Conservation (phyloP, 2,888 invertebrate species). For the Drosophila buzzatii region DNA sequence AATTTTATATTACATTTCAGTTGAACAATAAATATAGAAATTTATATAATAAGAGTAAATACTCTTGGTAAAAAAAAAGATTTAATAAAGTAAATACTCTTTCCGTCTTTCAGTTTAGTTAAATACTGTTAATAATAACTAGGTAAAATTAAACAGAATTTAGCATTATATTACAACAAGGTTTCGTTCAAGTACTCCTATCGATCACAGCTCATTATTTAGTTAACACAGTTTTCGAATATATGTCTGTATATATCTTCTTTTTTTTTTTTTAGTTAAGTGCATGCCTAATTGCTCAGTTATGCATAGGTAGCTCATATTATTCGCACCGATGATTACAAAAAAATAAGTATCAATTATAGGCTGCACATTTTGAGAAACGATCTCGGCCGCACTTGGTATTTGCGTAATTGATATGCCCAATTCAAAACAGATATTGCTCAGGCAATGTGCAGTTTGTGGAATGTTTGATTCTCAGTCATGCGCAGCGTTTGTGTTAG, state of each 20-base stretch:
- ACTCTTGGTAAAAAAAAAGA: too few species aligned
- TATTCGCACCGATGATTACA: constrained; percentile 55
- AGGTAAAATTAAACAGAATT: neutral
- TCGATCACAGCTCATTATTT: neutral
- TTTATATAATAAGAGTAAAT: neutral
- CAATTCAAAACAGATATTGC: constrained; percentile 15
- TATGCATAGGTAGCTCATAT: constrained; percentile 56
- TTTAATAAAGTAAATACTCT: too few species aligned
- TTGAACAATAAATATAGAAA: neutral
- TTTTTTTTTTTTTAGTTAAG: neutral
- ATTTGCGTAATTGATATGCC: constrained; percentile 58
- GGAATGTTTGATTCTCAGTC: constrained; percentile 60
- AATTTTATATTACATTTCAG: neutral
- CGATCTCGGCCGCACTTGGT: constrained; percentile 5
- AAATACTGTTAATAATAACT: too few species aligned
- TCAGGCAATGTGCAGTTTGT: constrained; percentile 32
- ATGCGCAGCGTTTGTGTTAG: constrained; percentile 37
- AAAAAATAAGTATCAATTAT: constrained; percentile 13
- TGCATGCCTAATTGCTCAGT: constrained; percentile 46
- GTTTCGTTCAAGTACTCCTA: neutral
- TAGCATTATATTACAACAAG: neutral
- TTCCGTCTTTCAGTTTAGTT: too few species aligned
- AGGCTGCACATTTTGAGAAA: constrained; percentile 34
- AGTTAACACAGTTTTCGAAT: neutral
- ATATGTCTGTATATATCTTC: too few species aligned